A percentile compares a stretch with the other conserved stretches of the same genome.
Evolutionary conservation across 2,797 vertebrate genomes (phyloP).

Genomic region (Cacajao melanocephalus): DNA sequence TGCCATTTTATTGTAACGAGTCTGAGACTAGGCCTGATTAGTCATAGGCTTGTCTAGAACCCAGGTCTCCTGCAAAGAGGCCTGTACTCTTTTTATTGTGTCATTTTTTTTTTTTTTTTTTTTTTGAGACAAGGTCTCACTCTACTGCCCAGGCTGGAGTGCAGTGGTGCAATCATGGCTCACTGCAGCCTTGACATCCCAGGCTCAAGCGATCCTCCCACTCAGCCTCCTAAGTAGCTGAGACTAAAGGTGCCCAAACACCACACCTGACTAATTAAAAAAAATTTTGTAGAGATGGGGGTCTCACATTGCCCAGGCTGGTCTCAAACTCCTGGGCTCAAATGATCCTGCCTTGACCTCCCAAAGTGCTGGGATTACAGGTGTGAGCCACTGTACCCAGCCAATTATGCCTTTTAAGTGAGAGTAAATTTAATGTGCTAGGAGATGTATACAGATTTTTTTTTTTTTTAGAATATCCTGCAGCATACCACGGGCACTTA

Average conservation of each 20-base stretch:
- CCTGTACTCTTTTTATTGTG: background rate
- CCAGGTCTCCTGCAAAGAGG: background rate
- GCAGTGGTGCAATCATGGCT: background rate
- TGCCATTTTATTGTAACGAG: background rate
- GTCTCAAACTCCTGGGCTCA: background rate
- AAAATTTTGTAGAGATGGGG: rapidly evolving
- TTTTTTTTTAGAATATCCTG: background rate
- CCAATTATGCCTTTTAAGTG: background rate
- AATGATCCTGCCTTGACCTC: background rate
- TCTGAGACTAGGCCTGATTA: background rate
- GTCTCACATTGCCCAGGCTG: background rate
- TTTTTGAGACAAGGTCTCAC: background rate
- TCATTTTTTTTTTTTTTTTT: background rate
- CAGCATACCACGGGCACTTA: background rate
- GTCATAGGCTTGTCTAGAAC: background rate
- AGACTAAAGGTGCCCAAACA: background rate
- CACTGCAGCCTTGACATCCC: background rate
- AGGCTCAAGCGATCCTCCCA: background rate
- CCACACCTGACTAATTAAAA: background rate
- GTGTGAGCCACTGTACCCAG: background rate
- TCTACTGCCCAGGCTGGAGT: background rate
- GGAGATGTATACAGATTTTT: background rate
- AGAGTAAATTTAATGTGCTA: background rate
- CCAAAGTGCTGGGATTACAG: background rate
- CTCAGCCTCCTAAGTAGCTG: background rate